Percentiles rank a stretch among this genome's conserved stretches.
Evolutionary conservation across 2,888 invertebrate genomes (phyloP).

Genomic region (Ctena decussata): DNA sequence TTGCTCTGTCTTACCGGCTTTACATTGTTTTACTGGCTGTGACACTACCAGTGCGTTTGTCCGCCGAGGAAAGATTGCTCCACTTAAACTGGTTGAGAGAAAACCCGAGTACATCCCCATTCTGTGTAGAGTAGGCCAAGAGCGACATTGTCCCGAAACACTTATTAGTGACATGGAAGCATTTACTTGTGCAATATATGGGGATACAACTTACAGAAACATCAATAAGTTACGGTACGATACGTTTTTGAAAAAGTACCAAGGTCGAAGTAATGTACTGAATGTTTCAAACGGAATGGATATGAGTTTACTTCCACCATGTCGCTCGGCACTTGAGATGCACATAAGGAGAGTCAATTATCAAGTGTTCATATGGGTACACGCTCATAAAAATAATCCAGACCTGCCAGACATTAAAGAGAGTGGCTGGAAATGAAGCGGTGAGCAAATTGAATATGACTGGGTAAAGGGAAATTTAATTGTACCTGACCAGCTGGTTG

Average conservation of each 20-base stretch:
- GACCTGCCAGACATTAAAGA: background rate
- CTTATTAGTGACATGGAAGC: background rate
- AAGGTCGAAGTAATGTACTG: background rate
- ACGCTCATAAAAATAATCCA: conserved; percentile 12
- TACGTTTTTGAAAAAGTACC: background rate
- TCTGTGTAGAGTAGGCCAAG: background rate
- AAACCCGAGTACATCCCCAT: background rate
- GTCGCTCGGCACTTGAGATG: conserved; percentile 25
- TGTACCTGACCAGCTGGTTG: too few species aligned
- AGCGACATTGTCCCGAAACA: background rate
- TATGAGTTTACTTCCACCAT: background rate
- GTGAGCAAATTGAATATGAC: background rate
- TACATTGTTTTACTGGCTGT: background rate
- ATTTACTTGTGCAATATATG: conserved; percentile 12
- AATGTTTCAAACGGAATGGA: background rate
- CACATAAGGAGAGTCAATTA: conserved; percentile 38
- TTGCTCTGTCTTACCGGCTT: too few species aligned
- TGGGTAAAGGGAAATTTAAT: too few species aligned
- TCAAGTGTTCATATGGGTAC: conserved; percentile 40
- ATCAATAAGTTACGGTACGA: conserved; percentile 5
- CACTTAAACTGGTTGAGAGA: conserved; percentile 24
- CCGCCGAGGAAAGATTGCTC: background rate
- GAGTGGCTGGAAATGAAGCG: conserved; percentile 24
- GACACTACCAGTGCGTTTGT: too few species aligned
- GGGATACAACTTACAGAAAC: conserved; percentile 1